Conservation (phyloP, 2,113 vertebrate species). For the Halichoerus grypus region DNA sequence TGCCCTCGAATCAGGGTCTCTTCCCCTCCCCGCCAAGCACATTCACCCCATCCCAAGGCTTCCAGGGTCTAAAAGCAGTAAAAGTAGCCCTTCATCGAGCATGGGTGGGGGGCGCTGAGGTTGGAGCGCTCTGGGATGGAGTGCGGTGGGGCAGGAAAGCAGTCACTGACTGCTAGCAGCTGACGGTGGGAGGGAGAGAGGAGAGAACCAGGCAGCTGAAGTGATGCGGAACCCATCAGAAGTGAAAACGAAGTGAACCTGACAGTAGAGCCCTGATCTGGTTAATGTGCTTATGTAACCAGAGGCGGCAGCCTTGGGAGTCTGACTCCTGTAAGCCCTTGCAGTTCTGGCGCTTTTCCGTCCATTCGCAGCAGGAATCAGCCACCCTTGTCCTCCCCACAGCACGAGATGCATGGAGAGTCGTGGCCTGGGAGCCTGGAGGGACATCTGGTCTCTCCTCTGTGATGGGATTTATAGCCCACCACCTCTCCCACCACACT, state of each 20-base stretch:
- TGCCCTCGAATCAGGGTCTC: not conserved
- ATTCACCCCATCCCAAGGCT: not conserved
- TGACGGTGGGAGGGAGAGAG: not conserved
- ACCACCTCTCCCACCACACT: not conserved
- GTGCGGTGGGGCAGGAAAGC: not conserved
- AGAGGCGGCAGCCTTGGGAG: accelerated
- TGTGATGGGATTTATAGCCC: not conserved
- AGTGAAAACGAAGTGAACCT: no score
- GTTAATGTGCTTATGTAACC: not conserved
- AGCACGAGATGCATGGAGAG: accelerated
- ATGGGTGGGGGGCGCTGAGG: not conserved
- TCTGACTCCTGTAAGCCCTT: not conserved
- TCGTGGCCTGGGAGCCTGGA: not conserved
- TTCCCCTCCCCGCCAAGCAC: not conserved
- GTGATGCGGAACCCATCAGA: not conserved
- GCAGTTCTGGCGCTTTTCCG: not conserved
- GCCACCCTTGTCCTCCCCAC: not conserved
- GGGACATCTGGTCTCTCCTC: not conserved
- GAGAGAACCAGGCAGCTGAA: not conserved
- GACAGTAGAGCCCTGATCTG: not conserved
- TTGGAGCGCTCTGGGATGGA: not conserved
- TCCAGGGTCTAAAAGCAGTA: not conserved
- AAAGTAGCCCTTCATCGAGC: not conserved
- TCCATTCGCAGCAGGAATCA: not conserved
- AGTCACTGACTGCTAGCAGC: no score